Conservation (phyloP, 2,113 vertebrate species). For the Podarcis muralis region DNA sequence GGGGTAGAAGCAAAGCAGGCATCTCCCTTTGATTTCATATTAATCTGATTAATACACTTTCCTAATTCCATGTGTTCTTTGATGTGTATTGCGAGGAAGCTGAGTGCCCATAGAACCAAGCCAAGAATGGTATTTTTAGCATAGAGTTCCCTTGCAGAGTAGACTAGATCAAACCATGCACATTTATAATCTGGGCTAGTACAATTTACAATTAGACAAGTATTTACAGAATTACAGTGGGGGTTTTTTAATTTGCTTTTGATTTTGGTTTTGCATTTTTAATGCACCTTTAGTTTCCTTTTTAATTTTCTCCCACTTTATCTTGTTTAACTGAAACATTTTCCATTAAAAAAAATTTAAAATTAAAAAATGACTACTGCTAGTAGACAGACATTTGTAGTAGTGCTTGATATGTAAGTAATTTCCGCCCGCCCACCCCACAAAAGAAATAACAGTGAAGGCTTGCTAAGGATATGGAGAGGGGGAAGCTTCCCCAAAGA, state of each 20-base stretch:
- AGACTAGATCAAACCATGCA: neutral
- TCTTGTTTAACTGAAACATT: too few relatives aligned
- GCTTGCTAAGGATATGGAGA: neutral
- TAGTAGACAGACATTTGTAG: neutral
- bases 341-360: too few relatives aligned
- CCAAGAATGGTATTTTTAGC: neutral
- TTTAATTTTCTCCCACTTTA: too few relatives aligned
- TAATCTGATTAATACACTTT: conserved; percentile 38
- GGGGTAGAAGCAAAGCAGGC: conserved; percentile 23
- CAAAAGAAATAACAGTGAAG: neutral
- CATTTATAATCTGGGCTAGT: conserved; percentile 31
- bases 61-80: conserved; percentile 49
- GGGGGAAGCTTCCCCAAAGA: neutral
- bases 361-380: too few relatives aligned
- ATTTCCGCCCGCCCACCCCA: neutral
- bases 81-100: conserved; percentile 32
- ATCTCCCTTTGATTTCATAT: conserved; percentile 39
- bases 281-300: too few relatives aligned
- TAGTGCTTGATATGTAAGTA: neutral
- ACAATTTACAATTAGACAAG: neutral
- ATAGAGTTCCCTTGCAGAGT: neutral
- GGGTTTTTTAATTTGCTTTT: too few relatives aligned
- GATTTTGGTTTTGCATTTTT: too few relatives aligned
- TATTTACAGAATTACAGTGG: too few relatives aligned
- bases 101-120: conserved; percentile 46